These are phyloP conservation scores for Vultur gryphus DNA, from an alignment of 2,797 vertebrate species.

Conservation along the genomic window DNA sequence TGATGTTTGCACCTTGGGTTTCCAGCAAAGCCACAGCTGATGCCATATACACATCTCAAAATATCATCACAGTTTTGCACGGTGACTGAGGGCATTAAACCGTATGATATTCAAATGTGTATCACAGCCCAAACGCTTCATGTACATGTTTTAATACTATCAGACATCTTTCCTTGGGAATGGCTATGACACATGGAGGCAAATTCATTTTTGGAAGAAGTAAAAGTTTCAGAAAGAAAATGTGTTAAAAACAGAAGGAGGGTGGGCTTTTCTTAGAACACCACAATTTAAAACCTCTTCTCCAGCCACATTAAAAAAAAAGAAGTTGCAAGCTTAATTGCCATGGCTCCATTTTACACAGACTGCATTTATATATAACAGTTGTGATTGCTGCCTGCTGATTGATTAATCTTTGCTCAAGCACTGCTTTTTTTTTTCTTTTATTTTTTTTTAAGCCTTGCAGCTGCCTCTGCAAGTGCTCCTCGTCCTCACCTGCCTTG, in stretches of 20 bases:
- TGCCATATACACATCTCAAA: not conserved
- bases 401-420: slow-evolving; percentile 3
- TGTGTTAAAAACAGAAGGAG: not conserved
- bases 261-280: not conserved
- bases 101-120: fast-evolving
- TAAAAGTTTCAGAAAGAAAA: not conserved
- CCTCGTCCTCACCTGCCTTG: not conserved
- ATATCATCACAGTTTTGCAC: fast-evolving
- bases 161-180: not conserved
- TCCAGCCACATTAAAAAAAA: not conserved
- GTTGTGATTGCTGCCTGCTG: slow-evolving; percentile 15
- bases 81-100: not conserved
- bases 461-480: not conserved
- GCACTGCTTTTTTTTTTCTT: not conserved
- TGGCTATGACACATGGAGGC: not conserved
- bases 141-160: not conserved
- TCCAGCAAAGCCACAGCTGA: not conserved
- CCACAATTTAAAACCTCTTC: not conserved
- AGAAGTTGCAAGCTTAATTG: not conserved
- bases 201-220: not conserved
- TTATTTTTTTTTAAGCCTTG: not conserved
- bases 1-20: not conserved
- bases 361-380: not conserved
- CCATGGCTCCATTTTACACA: not conserved
- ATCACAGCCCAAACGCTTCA: not conserved